Percentiles rank a stretch among this genome's conserved stretches.
phyloP scores from a whole-genome alignment of 2,888 invertebrate genomes.

The Calliphora vomitoria region DNA sequence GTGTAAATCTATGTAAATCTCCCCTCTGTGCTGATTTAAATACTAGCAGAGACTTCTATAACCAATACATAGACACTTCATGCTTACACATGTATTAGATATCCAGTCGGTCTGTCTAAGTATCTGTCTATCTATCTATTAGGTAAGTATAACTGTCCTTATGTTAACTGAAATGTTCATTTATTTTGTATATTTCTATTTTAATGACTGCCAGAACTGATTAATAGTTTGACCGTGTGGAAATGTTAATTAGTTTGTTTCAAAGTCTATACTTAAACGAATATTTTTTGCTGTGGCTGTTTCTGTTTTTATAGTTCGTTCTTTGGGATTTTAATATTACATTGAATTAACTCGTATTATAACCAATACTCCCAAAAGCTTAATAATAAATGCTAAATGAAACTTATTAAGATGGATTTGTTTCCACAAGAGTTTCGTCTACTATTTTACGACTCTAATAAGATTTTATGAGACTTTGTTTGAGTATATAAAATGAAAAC shows the following conservation, averaged over 20 bases:
- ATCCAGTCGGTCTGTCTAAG: neutral
- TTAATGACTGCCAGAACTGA: conserved; percentile 61
- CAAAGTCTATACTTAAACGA: conserved; percentile 12
- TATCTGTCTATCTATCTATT: neutral
- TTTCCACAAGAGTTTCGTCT: neutral
- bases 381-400: conserved; percentile 53
- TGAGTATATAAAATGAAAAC: neutral
- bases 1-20: conserved; percentile 4
- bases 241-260: conserved; percentile 72
- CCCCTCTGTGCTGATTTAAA: conserved; percentile 21
- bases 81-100: neutral
- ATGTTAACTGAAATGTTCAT: conserved; percentile 43
- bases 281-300: conserved; percentile 1
- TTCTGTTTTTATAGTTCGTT: neutral
- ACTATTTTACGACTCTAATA: neutral
- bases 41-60: neutral
- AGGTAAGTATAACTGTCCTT: conserved; percentile 56
- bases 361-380: conserved; percentile 19
- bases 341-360: neutral
- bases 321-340: neutral
- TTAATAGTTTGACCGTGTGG: conserved; percentile 69
- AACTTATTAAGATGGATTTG: conserved; percentile 36
- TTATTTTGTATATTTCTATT: conserved; percentile 30
- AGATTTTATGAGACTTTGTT: neutral
- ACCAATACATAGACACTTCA: neutral